Base-by-base conservation (phyloP, 2,797 vertebrate genomes). In the Hippoglossus hippoglossus region DNA sequence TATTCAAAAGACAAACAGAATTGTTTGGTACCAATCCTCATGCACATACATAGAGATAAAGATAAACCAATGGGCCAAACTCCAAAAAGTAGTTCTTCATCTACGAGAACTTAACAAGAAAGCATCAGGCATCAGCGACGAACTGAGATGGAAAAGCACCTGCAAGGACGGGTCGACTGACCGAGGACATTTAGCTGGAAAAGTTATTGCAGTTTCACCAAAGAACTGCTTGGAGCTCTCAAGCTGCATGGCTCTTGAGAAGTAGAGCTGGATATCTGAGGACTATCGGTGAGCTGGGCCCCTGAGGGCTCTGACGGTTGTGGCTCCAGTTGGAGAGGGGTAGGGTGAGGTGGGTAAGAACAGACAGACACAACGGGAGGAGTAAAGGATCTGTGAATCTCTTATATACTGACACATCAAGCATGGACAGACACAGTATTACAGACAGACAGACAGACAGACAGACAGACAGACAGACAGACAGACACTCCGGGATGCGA, bases 351-450 rank as follows among this genome's bases (percentile, higher is more conserved):
- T 63, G 68, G 71, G 77, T 81, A 75, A 83, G 81, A 84, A 83
- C 67, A 73, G 65, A 86, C 81, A 84, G 73, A 89, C 66, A 83
- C 63, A 22, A 83, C 64, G 82, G 81, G 67, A 67, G 58, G 79
- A 66, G 77, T 79, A 80, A 84, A 86, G 88, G 88, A 46, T 85
- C 72, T 85, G 87, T 88, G 91, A 91, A 90, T 91, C 86, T 90
- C 87, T 84, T 89, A 89, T 84, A 92, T 90, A 93, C 83, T 82
- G 89, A 94, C 90, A 93, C 91, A 89, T 79, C 79, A 85, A 93
- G 80, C 84, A 89, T 87, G 85, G 87, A 94, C 90, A 77, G 89
- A 94, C 85, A 93, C 90, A 90, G 88, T 86, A 87, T 88, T 88
- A 88, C 36, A 39, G 12, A 39, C 36, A 39, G 36, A 80, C 85